phyloP scores from a whole-genome alignment of 2,888 invertebrate species.

The Ganaspis brasiliensis region DNA sequence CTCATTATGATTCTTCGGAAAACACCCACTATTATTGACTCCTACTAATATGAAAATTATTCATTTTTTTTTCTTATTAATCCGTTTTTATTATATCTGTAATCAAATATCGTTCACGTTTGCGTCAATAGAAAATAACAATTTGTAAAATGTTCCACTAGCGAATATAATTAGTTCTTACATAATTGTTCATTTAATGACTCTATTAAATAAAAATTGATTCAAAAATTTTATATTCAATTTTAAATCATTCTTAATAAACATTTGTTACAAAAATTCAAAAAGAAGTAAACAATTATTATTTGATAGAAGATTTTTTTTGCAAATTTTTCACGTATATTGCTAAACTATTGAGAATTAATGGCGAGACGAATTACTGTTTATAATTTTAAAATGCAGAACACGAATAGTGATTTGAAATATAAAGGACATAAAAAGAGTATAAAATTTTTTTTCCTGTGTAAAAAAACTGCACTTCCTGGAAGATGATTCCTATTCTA shows the following conservation, averaged over 20 bases:
- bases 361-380: not conserved
- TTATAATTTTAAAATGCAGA: not conserved
- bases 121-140: too few species aligned
- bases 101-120: too few species aligned
- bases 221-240: too few species aligned
- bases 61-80: too few species aligned
- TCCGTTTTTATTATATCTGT: too few species aligned
- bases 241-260: too few species aligned
- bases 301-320: not conserved
- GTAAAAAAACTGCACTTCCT: not conserved
- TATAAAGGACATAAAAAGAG: constrained; percentile 6
- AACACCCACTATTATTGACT: not conserved
- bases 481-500: not conserved
- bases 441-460: not conserved
- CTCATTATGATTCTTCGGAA: not conserved
- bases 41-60: not conserved
- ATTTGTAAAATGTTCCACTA: too few species aligned
- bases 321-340: not conserved
- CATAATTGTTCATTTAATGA: too few species aligned
- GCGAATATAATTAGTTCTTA: too few species aligned
- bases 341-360: not conserved
- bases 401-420: not conserved
- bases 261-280: too few species aligned
- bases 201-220: too few species aligned
- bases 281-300: too few species aligned